Conservation (phyloP, 1,140 invertebrate species). For the Adoxophyes honmai region DNA sequence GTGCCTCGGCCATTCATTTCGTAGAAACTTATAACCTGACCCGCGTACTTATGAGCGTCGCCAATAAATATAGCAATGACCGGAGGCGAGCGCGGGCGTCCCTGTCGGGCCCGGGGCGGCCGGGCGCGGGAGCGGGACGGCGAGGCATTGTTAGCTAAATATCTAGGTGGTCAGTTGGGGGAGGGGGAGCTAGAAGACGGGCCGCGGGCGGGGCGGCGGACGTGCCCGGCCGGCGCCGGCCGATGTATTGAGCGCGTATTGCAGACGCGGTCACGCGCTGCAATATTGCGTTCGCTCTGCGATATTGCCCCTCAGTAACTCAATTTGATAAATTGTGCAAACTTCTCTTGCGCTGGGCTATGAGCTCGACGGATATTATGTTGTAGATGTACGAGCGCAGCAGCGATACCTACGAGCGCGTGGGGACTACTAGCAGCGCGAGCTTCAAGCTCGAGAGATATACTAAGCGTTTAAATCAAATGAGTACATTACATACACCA, state of each 20-base stretch:
- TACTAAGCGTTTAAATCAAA: too few relatives aligned
- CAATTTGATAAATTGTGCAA: conserved; percentile 76
- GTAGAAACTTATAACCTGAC: conserved; percentile 76
- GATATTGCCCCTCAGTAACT: conserved; percentile 75
- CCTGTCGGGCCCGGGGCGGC: conserved; percentile 34
- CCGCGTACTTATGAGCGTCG: conserved; percentile 77
- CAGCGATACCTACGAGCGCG: too few relatives aligned
- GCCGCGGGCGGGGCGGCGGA: conserved; percentile 54
- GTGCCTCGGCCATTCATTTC: conserved; percentile 72
- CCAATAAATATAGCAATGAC: conserved; percentile 78
- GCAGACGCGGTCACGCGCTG: conserved; percentile 75
- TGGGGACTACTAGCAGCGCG: too few relatives aligned
- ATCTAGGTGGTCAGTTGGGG: conserved; percentile 72
- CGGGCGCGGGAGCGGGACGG: conserved; percentile 51
- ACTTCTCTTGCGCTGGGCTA: conserved; percentile 58
- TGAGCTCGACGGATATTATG: conserved; percentile 51
- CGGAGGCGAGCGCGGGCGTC: conserved; percentile 56
- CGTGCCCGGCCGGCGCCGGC: conserved; percentile 72
- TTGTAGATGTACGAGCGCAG: conserved; percentile 23
- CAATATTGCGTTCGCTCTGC: conserved; percentile 75
- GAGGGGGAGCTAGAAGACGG: conserved; percentile 47
- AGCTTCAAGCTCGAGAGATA: too few relatives aligned
- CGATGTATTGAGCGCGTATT: conserved; percentile 77
- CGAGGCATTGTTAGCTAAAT: conserved; percentile 74
- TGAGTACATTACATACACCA: too few relatives aligned